These are phyloP conservation scores for Takifugu ocellatus DNA, from an alignment of 2,797 vertebrate species.

Conservation along the genomic window DNA sequence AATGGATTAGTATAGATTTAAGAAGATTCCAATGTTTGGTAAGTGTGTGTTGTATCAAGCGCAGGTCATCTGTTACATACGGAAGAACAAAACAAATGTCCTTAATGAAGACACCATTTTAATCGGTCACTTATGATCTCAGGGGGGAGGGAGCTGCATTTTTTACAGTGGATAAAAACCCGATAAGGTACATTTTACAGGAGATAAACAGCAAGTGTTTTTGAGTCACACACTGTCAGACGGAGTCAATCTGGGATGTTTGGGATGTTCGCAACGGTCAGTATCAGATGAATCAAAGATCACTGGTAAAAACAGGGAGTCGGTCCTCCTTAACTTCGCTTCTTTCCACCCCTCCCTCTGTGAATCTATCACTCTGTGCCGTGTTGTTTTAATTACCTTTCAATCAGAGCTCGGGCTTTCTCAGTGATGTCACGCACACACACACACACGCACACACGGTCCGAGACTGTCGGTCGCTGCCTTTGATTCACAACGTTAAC, in stretches of 20 bases:
- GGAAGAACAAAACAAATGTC: constrained; percentile 8
- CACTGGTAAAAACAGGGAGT: no score
- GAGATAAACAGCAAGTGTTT: no score
- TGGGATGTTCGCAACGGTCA: no score
- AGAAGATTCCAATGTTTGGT: constrained; percentile 72
- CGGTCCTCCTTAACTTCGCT: no score
- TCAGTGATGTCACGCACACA: background rate
- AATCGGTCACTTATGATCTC: constrained; percentile 46
- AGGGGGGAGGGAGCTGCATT: background rate
- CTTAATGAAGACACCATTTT: constrained; percentile 28
- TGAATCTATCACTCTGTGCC: no score
- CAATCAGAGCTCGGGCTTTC: no score
- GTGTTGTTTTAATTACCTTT: no score
- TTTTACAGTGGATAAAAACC: background rate
- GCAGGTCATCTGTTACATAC: constrained; percentile 41
- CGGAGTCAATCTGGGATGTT: background rate
- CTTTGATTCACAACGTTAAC: no score
- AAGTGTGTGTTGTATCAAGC: constrained; percentile 54
- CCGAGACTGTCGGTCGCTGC: no score
- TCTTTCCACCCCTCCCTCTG: no score
- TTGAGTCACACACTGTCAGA: background rate
- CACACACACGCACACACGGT: background rate
- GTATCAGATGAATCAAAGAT: no score
- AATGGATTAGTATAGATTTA: constrained; percentile 82
- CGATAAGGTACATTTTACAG: no score